Base-by-base conservation (phyloP, 2,113 vertebrate species). In the Smithornis capensis region DNA sequence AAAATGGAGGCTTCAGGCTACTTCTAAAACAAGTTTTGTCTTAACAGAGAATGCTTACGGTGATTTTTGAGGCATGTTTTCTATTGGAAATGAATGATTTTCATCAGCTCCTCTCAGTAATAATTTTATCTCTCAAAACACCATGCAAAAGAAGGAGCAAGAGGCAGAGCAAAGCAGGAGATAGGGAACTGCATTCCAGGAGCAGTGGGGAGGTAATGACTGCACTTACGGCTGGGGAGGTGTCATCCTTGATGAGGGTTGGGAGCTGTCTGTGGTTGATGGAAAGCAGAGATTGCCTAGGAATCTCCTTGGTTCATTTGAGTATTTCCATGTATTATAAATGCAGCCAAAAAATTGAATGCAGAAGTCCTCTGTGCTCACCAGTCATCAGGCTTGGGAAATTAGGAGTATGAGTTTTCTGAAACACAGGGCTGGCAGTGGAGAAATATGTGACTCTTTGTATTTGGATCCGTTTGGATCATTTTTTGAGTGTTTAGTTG, bases 241-340 rank as follows among this genome's bases (percentile, higher is more conserved):
- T 88, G 78, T 59, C 83, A 29, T 27, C 84, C 45, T 4, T 9
- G 23, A 2, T 21, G 63, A 76, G 49, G 25, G 12, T 4, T 90
- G 83, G 83, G 55, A 64, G 78, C 94, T 83, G 53, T 12, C 70
- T 89, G 87, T 85, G 93, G 59, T 17, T 95, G 93, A 96, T 92
- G 87, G 68, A 18, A 55, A 91, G 59, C 92, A 77, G 84, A 95
- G 93, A 95, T 96, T 94, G 93, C 82, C 42, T 12, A 47, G 84
- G 84, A 90, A 85, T 95, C 90, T 92, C 65, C 64, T 50, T 40
- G n/a, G 6, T 69, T 92, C 71, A 4, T 94, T 77, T 85, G 55
- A 62, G 40, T 83, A 60, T 83, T 83, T 86, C 67, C 50, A 10
- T 57, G 19, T 53, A 19, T 91, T 89, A 60, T 21, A 87, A 87